phyloP scores from a whole-genome alignment of 2,888 invertebrate species.

The Dynastes grantii region DNA sequence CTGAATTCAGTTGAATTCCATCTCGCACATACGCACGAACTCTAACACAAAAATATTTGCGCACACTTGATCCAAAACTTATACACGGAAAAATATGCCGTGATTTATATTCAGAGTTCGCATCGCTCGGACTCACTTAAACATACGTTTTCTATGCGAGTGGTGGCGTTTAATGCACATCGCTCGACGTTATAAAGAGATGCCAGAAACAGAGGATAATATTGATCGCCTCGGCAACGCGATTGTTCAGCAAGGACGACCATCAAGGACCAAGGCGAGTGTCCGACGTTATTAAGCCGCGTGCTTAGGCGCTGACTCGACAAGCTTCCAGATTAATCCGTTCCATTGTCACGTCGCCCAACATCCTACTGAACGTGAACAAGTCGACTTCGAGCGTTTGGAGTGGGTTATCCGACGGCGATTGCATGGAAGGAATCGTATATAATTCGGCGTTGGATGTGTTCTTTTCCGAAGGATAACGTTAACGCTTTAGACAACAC shows the following conservation, averaged over 20 bases:
- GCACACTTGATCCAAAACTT: background rate
- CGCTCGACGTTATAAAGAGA: conserved; percentile 39
- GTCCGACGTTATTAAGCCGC: conserved; percentile 57
- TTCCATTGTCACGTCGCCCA: conserved; percentile 55
- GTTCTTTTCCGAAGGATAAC: background rate
- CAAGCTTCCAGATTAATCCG: conserved; percentile 56
- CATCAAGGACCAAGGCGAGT: conserved; percentile 37
- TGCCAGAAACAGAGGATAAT: conserved; percentile 48
- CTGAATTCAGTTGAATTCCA: conserved; percentile 15
- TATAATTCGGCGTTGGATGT: background rate
- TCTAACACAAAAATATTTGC: conserved; percentile 22
- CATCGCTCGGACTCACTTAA: conserved; percentile 28
- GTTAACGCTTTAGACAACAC: no score
- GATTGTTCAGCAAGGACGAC: conserved; percentile 7
- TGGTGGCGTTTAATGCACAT: conserved; percentile 33
- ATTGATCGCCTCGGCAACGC: conserved; percentile 42
- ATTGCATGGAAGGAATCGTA: conserved; percentile 24
- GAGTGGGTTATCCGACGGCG: conserved; percentile 40
- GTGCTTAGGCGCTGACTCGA: conserved; percentile 56
- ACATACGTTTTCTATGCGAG: conserved; percentile 42
- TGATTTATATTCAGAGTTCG: conserved; percentile 40
- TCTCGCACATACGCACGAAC: background rate
- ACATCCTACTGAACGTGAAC: conserved; percentile 50
- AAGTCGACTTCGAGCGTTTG: conserved; percentile 32
- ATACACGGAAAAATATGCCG: conserved; percentile 26